Evolutionary conservation across 2,888 invertebrate genomes (phyloP), one percentile per base, ranked within the genome.

Genomic region (Thymelicus acteon): DNA sequence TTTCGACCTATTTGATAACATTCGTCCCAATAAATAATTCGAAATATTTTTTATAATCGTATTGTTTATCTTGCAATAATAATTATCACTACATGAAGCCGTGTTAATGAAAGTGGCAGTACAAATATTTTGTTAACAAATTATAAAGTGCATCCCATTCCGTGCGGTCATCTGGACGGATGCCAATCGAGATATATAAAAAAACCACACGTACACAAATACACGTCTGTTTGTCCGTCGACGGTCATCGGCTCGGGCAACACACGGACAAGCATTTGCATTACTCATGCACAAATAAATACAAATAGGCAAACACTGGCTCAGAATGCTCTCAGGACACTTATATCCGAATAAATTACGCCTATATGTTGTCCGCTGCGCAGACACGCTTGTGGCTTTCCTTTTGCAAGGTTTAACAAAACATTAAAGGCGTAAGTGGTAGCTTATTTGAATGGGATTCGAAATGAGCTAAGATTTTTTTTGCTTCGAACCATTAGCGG

Each of bases 231-330:
- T 71, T 73, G 75, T 75, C 75, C 78, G 72, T 63, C 63, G 63
- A 58, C 79, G 79, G 80, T 79, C 80, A 79, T 68, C 79, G 78
- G 72, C 76, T 75, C 75, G 76, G 79, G 74, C 78, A 76, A 76
- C 70, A 76, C 76, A 77, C 78, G 74, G 75, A 63, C 58, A 71
- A 73, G 75, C 74, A 76, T 73, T 63, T 40, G 77, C 72, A 74
- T 79, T 79, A 79, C 76, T 79, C 78, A 79, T 64, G 72, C 65
- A 61, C 57, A 67, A 67, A 69, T 69, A 69, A 69, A 39, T 49
- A 40, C 69, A 69, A 69, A 69, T 69, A 69, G 62, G 37, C 40
- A 48, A 57, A 62, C 62, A 63, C 39, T 37, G 37, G 61, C 62
- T 62, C 57, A 69, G 69, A 62, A 69, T 69, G 63, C 63, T 58